Conservation (phyloP, 2,797 vertebrate species). For the Coluber constrictor region DNA sequence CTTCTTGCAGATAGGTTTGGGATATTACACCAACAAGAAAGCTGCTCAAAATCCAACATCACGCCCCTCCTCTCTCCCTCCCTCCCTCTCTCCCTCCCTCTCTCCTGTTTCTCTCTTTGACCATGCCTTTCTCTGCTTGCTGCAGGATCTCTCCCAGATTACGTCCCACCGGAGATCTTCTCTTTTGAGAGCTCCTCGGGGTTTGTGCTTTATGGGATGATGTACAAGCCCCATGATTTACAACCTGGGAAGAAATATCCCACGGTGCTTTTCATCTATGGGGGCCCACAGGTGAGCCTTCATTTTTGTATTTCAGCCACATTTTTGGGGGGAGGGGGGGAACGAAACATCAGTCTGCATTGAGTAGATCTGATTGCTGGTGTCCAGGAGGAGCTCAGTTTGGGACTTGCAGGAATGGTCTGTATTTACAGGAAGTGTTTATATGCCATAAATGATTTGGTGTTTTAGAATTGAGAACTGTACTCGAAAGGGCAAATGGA, state of each 20-base stretch:
- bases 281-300: slow-evolving; percentile 77
- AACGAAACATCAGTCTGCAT: neutral
- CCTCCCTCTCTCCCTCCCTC: no score
- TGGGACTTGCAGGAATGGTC: neutral
- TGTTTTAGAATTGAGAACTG: neutral
- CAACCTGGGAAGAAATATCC: slow-evolving; percentile 80
- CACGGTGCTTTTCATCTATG: slow-evolving; percentile 79
- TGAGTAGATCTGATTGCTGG: neutral
- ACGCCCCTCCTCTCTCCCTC: no score
- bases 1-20: neutral
- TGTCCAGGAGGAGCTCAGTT: neutral
- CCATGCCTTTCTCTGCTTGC: neutral
- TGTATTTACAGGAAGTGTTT: neutral
- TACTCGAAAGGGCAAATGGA: no score
- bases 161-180: slow-evolving; percentile 79
- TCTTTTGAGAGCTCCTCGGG: slow-evolving; percentile 79
- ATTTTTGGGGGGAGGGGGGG: neutral
- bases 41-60: neutral
- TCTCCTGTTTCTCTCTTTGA: neutral
- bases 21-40: neutral
- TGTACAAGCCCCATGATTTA: slow-evolving; percentile 79
- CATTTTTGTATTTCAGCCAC: neutral
- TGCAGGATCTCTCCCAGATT: slow-evolving; percentile 77
- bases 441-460: neutral
- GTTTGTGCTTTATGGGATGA: slow-evolving; percentile 79